Conservation (phyloP, 2,797 vertebrate species). For the Lagocephalus sceleratus region DNA sequence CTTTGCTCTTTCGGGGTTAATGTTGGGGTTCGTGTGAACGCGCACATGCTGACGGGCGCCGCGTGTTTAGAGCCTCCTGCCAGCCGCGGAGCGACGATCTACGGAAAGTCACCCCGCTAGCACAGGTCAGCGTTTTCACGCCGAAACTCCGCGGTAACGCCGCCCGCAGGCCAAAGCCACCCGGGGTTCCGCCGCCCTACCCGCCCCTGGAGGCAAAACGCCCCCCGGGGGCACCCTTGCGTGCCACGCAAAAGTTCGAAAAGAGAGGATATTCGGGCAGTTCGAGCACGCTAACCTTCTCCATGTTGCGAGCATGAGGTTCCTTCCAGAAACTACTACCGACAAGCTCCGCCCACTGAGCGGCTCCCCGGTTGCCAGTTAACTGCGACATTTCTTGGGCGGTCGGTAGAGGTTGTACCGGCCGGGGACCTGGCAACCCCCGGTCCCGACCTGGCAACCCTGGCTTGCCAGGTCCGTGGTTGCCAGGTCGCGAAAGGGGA, state of each 20-base stretch:
- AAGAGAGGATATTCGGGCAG: neutral
- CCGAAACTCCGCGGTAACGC: neutral
- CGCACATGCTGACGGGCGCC: neutral
- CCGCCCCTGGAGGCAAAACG: neutral
- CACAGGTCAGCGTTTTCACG: conserved; percentile 19
- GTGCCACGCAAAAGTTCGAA: neutral
- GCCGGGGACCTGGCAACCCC: too few species aligned
- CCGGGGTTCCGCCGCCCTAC: neutral
- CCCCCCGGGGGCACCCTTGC: accelerated
- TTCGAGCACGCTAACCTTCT: conserved; percentile 74
- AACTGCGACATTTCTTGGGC: conserved; percentile 5
- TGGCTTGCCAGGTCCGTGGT: too few species aligned
- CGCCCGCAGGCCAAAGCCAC: too few species aligned
- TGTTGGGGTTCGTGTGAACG: too few species aligned
- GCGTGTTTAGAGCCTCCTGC: neutral
- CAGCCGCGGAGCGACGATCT: conserved; percentile 2
- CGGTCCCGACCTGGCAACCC: too few species aligned
- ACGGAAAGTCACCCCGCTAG: conserved; percentile 44
- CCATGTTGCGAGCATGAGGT: conserved; percentile 80
- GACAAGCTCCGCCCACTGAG: conserved; percentile 66
- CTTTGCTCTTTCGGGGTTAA: accelerated
- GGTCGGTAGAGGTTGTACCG: too few species aligned
- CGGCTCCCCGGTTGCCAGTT: conserved; percentile 63
- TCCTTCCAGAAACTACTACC: conserved; percentile 82
- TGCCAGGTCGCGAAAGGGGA: too few species aligned